Evolutionary conservation across 2,888 invertebrate species (phyloP).

Genomic region (Spilosoma lubricipeda): DNA sequence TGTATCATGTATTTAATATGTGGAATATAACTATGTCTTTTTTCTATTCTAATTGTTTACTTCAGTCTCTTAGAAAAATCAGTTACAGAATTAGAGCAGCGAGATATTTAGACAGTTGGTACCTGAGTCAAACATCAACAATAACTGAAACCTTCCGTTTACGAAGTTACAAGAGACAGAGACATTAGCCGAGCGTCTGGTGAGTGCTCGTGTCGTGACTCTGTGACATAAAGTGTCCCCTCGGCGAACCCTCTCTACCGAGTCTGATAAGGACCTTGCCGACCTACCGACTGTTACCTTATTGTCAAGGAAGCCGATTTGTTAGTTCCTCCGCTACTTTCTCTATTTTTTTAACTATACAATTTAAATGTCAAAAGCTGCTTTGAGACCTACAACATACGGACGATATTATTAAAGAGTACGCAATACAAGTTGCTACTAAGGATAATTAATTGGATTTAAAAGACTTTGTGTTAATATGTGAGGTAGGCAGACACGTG

Average conservation of each 20-base stretch:
- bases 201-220: slow-evolving; percentile 6
- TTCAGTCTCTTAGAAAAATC: background rate
- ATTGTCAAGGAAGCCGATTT: background rate
- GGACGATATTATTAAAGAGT: background rate
- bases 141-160: background rate
- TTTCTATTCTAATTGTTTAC: background rate
- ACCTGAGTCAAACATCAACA: background rate
- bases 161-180: background rate
- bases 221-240: slow-evolving; percentile 1
- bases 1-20: background rate
- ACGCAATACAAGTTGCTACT: background rate
- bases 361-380: background rate
- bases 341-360: background rate
- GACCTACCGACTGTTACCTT: background rate
- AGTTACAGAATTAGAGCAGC: background rate
- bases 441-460: background rate
- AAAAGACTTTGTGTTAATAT: background rate
- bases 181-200: background rate
- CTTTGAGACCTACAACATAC: background rate
- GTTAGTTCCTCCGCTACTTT: background rate
- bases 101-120: background rate
- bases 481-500: background rate
- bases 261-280: background rate
- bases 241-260: background rate
- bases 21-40: background rate